Evolutionary conservation across 2,888 invertebrate species (phyloP), one percentile per base, ranked within the genome.

Genomic region (Ophion slaviceki): DNA sequence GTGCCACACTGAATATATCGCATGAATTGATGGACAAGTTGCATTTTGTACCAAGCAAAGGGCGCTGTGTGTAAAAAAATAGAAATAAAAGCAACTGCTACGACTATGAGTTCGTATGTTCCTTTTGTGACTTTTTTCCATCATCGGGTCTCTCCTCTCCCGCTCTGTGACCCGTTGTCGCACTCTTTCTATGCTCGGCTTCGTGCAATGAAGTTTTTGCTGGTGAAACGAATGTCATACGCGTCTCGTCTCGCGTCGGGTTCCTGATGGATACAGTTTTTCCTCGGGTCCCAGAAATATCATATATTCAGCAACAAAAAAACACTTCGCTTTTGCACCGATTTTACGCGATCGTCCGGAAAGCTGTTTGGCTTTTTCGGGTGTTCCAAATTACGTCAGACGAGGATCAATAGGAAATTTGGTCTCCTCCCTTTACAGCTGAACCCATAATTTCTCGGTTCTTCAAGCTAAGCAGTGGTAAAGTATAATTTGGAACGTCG

Each of bases 1-100:
- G 76, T 74, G 88, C 87, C 87, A 87, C 78, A 87, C 88, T 86
- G 86, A 88, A 88, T 89, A 88, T 90, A 88, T 64, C 62, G 32
- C 7, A 88, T 89, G 89, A 88, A 88, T 88, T 88, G 88, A 88
- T 90, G 90, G 90, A 88, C 88, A 88, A 89, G 78, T 36, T 61
- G 68, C 64, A 64, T 62, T 75, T 61, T 64, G 53, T 75, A 24
- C 17, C 32, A 45, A 72, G 57, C 28, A 36, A 59, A 72, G 59
- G 59, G 71, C 71, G 71, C 57, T 72, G 57, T 32, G 59, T 59
- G 36, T 57, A 17, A 72, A 72, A 72, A 72, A 72, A 17, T n/a
- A 59, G 28, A 72, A 57, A 59, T 59, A n/a, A 72, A 59, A 72
- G n/a, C 1, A 32, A 72, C 59, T 20, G 62, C 47, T 28, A 53